Conservation (phyloP, 2,797 vertebrate genomes). For the Ispidina picta region DNA sequence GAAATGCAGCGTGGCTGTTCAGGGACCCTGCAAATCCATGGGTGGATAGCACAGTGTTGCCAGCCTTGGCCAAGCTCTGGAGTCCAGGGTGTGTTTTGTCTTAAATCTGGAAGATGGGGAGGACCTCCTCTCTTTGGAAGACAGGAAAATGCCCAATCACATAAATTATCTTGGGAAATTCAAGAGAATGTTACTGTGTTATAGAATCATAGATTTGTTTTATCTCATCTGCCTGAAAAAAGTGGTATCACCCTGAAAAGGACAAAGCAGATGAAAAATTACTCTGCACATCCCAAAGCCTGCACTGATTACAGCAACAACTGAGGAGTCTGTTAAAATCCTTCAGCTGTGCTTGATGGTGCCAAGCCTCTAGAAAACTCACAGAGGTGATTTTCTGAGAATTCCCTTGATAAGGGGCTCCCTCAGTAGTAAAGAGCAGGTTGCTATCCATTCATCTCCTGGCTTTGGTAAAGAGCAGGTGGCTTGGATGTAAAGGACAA, state of each 20-base stretch:
- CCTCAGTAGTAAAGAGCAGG: background rate
- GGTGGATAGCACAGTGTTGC: background rate
- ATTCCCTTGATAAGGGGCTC: background rate
- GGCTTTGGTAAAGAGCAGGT: background rate
- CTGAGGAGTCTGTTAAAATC: rapidly evolving
- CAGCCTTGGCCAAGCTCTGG: background rate
- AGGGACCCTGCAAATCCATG: background rate
- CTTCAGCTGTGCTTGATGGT: background rate
- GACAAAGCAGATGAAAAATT: background rate
- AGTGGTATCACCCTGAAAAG: background rate
- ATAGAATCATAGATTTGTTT: background rate
- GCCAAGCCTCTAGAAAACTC: background rate
- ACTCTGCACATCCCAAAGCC: background rate
- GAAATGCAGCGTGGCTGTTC: background rate
- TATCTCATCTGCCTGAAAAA: background rate
- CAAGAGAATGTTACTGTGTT: background rate
- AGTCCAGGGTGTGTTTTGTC: rapidly evolving
- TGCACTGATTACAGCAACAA: background rate
- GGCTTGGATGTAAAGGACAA: background rate
- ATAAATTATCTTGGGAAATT: background rate
- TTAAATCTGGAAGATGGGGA: background rate
- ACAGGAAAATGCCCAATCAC: background rate
- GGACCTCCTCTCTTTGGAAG: background rate
- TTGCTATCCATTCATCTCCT: background rate
- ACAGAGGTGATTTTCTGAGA: background rate